A percentile compares a stretch with the other conserved stretches of the same genome.
These are phyloP conservation scores for Eretmodus cyanostictus DNA, from an alignment of 2,113 vertebrate genomes.

Conservation along the genomic window DNA sequence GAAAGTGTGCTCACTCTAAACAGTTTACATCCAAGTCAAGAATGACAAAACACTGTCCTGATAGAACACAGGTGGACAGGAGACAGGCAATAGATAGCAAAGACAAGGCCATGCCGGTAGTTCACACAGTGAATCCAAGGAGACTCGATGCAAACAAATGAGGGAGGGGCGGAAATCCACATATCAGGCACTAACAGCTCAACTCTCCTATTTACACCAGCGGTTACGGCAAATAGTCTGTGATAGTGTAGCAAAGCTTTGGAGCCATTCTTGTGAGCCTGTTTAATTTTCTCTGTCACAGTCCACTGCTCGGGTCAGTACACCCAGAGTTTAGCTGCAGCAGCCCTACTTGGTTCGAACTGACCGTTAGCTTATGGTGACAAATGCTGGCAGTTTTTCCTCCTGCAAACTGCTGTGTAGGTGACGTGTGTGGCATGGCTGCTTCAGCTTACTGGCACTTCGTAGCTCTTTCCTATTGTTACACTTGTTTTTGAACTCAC, in stretches of 20 bases:
- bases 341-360: background rate
- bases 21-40: constrained; percentile 59
- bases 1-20: constrained; percentile 61
- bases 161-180: background rate
- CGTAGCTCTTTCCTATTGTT: background rate
- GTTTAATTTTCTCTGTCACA: background rate
- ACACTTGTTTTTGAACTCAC: background rate
- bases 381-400: background rate
- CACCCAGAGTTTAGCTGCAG: background rate
- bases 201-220: background rate
- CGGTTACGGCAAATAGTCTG: background rate
- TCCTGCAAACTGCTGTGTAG: background rate
- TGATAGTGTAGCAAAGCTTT: background rate
- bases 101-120: background rate
- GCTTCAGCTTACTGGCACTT: background rate
- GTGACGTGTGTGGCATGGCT: background rate
- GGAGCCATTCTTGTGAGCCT: background rate
- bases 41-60: constrained; percentile 21
- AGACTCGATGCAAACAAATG: background rate
- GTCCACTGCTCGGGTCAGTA: background rate
- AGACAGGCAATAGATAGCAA: background rate
- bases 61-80: constrained; percentile 27
- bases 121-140: background rate
- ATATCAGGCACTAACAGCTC: background rate
- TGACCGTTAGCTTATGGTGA: background rate